Evolutionary conservation across 2,888 invertebrate species (phyloP).

Genomic region (Peribatodes rhomboidaria): DNA sequence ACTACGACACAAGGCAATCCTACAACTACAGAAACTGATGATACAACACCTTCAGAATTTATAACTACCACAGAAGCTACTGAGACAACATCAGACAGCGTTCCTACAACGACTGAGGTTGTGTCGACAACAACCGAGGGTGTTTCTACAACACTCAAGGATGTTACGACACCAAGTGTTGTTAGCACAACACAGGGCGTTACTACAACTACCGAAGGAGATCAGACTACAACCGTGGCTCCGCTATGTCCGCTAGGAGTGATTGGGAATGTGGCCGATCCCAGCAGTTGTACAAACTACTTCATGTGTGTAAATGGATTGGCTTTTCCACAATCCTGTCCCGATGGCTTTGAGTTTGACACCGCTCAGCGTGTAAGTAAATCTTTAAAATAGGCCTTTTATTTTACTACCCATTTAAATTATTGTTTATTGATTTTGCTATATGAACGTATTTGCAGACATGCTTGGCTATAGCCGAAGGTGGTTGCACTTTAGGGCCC

Average conservation of each 20-base stretch:
- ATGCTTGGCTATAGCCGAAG: conserved; percentile 50
- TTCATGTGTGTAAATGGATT: conserved; percentile 13
- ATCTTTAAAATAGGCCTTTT: background rate
- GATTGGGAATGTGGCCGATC: background rate
- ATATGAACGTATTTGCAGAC: conserved; percentile 42
- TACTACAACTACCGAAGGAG: background rate
- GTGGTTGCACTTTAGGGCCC: conserved; percentile 51
- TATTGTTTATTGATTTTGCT: background rate
- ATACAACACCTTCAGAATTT: background rate
- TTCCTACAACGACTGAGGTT: background rate
- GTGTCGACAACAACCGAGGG: background rate
- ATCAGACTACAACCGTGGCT: conserved; percentile 12
- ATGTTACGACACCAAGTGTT: background rate
- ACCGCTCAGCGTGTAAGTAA: conserved; percentile 11
- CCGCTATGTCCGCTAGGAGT: conserved; percentile 14
- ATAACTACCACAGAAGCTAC: background rate
- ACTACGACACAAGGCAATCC: background rate
- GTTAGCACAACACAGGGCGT: background rate
- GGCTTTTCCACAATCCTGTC: conserved; percentile 7
- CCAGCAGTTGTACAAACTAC: conserved; percentile 9
- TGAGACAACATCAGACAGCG: background rate
- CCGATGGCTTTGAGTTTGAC: conserved; percentile 10
- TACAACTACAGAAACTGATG: conserved; percentile 3
- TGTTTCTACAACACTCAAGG: conserved; percentile 6
- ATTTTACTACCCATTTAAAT: background rate